Base-by-base conservation (phyloP, 2,888 invertebrate species). In the Oxyteleia sp. region DNA sequence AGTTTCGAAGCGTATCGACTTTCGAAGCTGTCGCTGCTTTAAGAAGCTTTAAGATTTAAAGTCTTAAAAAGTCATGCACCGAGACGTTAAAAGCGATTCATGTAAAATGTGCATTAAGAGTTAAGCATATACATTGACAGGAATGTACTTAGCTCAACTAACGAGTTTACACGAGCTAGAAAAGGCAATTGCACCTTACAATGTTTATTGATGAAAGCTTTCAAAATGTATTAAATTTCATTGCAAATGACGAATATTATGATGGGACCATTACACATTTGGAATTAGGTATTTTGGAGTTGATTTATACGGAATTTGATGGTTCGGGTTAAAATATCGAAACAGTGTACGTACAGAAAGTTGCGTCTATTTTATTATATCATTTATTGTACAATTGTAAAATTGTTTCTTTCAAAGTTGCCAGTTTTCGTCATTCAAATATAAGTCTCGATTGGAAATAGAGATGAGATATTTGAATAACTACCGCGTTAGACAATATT, bases 41-140 rank as follows among this genome's bases (percentile, higher is more conserved):
- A 78, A 82, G 78, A 20, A 74, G 82, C 78, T 82, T 82, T 76
- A 53, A 68, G 82, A 78, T 82, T 78, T 74, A 78, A 78, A 78
- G 71, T 82, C 71, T 82, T 78, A 82, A 66, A 61, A 75, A 76
- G 82, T 66, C 76, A 76, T 76, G 82, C 35, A 64, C 26, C 26
- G 61, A 51, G 55, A 66, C 18, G 26, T 32, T 72, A 76, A 82
- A 72, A 66, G 61, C 72, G 55, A 68, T 74, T 72, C 68, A 32
- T 61, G 68, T 68, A 74, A 74, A 82, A 66, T 72, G 47, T 66
- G 72, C 61, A 82, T 76, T 66, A 59, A 59, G 41, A 61, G 47
- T 43, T 64, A 71, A 71, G 32, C 35, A 16, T 41, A 29, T 53
- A 61, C 53, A 53, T 38, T 41, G 47, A 47, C 20, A 41, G 16